Conservation (phyloP, 2,888 invertebrate species). For the Drosophila rubida region DNA sequence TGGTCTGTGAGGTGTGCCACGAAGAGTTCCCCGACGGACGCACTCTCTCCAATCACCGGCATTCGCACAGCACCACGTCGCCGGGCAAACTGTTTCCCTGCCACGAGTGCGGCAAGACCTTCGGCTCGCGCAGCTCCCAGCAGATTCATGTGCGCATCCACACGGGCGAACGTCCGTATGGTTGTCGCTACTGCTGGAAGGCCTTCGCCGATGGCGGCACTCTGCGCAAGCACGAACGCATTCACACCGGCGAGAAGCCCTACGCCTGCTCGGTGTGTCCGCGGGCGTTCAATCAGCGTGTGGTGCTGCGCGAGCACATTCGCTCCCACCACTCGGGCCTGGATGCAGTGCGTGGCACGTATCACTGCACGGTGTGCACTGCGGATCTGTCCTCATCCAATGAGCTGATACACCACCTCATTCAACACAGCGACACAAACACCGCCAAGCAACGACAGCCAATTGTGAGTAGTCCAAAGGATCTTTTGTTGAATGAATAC, state of each 20-base stretch:
- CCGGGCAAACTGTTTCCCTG: conserved; percentile 90
- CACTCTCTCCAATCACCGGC: conserved; percentile 89
- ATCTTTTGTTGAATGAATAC: no score
- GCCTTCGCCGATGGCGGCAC: conserved; percentile 95
- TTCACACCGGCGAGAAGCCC: conserved; percentile 94
- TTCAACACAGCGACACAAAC: conserved; percentile 94
- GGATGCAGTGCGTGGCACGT: conserved; percentile 89
- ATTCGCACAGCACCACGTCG: conserved; percentile 86
- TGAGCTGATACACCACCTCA: conserved; percentile 92
- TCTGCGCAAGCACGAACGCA: conserved; percentile 92
- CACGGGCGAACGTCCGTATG: conserved; percentile 93
- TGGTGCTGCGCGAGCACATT: conserved; percentile 93
- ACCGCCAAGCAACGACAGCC: conserved; percentile 93
- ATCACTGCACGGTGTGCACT: conserved; percentile 91
- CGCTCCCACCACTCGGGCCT: conserved; percentile 94
- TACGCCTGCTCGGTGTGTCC: conserved; percentile 95
- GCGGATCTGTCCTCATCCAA: conserved; percentile 89
- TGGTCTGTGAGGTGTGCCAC: conserved; percentile 89
- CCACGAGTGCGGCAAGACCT: conserved; percentile 93
- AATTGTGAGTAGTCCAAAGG: conserved; percentile 85
- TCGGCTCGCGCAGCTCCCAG: conserved; percentile 93
- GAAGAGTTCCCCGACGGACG: conserved; percentile 90
- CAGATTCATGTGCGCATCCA: conserved; percentile 95
- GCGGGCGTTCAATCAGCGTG: conserved; percentile 94
- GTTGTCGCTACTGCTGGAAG: conserved; percentile 94